A percentile compares a stretch with the other conserved stretches of the same genome.
These are phyloP conservation scores for Diceros bicornis DNA, from an alignment of 2,797 vertebrate genomes.

Conservation along the genomic window DNA sequence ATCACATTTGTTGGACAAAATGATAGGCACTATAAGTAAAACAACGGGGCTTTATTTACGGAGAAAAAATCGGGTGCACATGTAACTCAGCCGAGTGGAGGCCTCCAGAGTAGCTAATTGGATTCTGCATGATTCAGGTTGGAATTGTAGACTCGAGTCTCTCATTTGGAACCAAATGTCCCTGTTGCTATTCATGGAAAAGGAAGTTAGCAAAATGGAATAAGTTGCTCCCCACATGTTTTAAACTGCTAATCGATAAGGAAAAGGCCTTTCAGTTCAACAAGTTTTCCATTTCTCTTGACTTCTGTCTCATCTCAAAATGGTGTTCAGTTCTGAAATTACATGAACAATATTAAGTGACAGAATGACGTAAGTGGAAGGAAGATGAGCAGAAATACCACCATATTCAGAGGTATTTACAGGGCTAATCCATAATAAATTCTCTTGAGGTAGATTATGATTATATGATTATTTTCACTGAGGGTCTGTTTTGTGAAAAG, in stretches of 20 bases:
- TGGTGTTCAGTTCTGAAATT: constrained; percentile 28
- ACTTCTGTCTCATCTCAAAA: neutral
- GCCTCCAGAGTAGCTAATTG: constrained; percentile 48
- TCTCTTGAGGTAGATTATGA: neutral
- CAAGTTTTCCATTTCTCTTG: neutral
- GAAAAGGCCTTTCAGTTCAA: constrained; percentile 26
- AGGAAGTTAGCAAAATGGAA: constrained; percentile 38
- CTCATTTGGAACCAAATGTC: constrained; percentile 52
- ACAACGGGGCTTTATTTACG: constrained; percentile 67
- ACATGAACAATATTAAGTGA: neutral
- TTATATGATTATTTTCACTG: neutral
- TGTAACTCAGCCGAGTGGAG: neutral
- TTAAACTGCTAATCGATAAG: neutral
- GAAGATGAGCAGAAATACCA: neutral
- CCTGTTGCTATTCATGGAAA: constrained; percentile 55
- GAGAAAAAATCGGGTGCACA: constrained; percentile 42
- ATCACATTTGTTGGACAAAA: constrained; percentile 77
- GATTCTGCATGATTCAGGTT: constrained; percentile 34
- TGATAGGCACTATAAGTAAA: constrained; percentile 67
- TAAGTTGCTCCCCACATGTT: constrained; percentile 50
- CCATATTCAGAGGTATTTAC: neutral
- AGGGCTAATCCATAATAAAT: neutral
- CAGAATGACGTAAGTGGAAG: neutral
- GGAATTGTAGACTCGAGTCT: constrained; percentile 63
- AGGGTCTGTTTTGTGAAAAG: neutral